phyloP scores from a whole-genome alignment of 2,888 invertebrate species.

The Microctonus hyperodae region DNA sequence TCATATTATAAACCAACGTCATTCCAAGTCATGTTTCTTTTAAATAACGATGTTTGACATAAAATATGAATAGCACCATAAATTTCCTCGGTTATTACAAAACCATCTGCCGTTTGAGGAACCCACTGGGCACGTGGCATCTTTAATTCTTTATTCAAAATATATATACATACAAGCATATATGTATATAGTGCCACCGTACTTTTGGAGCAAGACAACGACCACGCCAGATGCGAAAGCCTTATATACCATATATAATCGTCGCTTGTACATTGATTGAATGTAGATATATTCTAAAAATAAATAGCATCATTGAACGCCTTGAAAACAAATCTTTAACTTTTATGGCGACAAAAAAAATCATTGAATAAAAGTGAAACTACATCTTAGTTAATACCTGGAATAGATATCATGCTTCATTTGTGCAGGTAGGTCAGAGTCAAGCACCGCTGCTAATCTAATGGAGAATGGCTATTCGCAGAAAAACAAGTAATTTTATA shows the following conservation, averaged over 20 bases:
- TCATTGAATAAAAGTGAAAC: neutral
- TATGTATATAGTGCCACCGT: slow-evolving; percentile 8
- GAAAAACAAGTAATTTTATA: neutral
- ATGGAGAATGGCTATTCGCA: neutral
- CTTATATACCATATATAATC: neutral
- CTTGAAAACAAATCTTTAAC: neutral
- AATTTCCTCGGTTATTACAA: neutral
- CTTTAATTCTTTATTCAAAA: slow-evolving; percentile 5
- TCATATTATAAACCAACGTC: slow-evolving; percentile 3
- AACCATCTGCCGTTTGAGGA: slow-evolving; percentile 23
- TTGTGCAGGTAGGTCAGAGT: slow-evolving; percentile 6
- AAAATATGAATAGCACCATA: neutral
- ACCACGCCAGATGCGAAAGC: slow-evolving; percentile 21
- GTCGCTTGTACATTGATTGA: neutral
- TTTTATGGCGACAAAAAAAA: neutral
- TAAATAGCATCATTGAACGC: neutral
- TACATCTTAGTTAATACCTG: neutral
- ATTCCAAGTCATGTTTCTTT: neutral
- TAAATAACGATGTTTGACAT: neutral
- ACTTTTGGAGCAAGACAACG: slow-evolving; percentile 13
- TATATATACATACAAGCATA: no score
- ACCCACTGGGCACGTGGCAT: slow-evolving; percentile 25
- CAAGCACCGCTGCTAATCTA: neutral
- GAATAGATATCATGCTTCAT: neutral
- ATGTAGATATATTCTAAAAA: neutral